Evolutionary conservation across 2,113 vertebrate genomes (phyloP).

Genomic region (Brachyistius frenatus): DNA sequence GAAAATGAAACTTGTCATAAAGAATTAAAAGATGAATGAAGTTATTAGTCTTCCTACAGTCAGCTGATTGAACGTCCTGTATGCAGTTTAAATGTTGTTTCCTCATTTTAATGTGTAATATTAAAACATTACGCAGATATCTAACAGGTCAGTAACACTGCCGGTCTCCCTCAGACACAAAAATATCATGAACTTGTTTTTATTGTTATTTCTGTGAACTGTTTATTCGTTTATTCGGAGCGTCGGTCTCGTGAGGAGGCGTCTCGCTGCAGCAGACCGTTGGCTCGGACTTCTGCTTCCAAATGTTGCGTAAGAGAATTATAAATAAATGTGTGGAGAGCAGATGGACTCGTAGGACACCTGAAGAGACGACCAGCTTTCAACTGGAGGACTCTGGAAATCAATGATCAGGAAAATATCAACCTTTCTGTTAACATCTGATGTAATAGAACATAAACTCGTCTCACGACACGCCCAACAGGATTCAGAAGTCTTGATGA

Average conservation of each 20-base stretch:
- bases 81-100: no score
- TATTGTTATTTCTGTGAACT: neutral
- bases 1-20: no score
- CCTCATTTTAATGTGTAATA: no score
- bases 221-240: no score
- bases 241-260: slow-evolving; percentile 26
- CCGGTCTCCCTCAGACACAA: neutral
- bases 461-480: no score
- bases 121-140: neutral
- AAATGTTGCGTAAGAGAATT: slow-evolving; percentile 51
- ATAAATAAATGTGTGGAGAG: slow-evolving; percentile 46
- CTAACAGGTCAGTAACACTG: neutral
- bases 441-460: no score
- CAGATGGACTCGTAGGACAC: slow-evolving; percentile 55
- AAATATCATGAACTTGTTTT: neutral
- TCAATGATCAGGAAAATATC: no score
- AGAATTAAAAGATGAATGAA: no score
- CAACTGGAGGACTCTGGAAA: neutral
- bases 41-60: no score
- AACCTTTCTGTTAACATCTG: no score
- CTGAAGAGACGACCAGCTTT: slow-evolving; percentile 14
- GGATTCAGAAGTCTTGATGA: no score
- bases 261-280: slow-evolving; percentile 42
- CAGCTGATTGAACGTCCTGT: no score
- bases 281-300: slow-evolving; percentile 33